Conservation (phyloP, 2,113 vertebrate species). For the Alligator mississippiensis region DNA sequence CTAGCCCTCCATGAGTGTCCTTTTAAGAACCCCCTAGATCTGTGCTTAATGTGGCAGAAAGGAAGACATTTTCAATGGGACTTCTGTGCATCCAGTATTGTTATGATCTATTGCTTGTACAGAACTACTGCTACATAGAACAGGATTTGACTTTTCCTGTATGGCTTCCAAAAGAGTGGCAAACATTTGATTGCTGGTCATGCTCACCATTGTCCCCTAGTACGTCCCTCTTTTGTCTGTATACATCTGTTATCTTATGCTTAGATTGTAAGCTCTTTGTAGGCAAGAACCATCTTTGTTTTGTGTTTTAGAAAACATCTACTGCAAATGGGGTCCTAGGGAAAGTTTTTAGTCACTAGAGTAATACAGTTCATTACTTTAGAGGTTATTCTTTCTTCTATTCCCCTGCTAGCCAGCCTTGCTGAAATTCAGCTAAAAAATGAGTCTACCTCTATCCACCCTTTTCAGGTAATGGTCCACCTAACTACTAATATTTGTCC, state of each 20-base stretch:
- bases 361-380: background rate
- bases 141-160: background rate
- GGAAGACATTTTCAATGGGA: background rate
- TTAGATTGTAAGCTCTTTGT: background rate
- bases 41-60: background rate
- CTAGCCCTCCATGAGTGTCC: no score
- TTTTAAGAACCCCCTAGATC: no score
- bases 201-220: background rate
- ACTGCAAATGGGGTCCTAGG: background rate
- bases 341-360: background rate
- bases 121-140: background rate
- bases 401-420: background rate
- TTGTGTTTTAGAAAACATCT: background rate
- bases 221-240: background rate
- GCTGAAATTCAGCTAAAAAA: background rate
- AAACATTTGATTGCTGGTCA: background rate
- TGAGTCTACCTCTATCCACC: background rate
- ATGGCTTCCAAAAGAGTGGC: background rate
- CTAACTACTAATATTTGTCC: background rate
- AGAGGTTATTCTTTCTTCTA: no score
- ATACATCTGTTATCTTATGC: background rate
- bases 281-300: background rate
- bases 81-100: background rate
- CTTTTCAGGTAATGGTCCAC: background rate
- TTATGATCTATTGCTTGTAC: background rate